These are phyloP conservation scores for Bombus fervidus DNA, from an alignment of 1,140 invertebrate species.

Conservation along the genomic window DNA sequence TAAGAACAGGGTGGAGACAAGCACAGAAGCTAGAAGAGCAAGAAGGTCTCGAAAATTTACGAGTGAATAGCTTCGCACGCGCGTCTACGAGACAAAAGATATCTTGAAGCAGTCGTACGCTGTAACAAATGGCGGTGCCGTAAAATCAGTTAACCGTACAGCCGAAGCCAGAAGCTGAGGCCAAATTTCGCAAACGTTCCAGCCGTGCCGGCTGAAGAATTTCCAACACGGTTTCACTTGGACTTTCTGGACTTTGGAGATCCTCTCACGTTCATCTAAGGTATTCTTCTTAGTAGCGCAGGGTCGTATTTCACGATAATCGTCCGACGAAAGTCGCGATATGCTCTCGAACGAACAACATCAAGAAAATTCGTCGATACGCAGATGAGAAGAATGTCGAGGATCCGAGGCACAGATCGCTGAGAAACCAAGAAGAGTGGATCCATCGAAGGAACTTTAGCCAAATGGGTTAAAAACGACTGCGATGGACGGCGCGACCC, in stretches of 20 bases:
- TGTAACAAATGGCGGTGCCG: constrained; percentile 70
- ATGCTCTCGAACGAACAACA: neutral
- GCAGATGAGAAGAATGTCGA: constrained; percentile 6
- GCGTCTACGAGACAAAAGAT: constrained; percentile 30
- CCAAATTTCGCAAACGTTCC: constrained; percentile 25
- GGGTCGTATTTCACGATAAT: too few species aligned
- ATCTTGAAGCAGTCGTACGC: constrained; percentile 45
- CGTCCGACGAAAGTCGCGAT: neutral
- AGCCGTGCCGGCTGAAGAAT: neutral
- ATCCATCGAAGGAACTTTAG: neutral
- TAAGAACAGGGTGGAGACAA: neutral
- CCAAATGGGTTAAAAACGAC: constrained; percentile 74
- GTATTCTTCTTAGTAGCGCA: too few species aligned
- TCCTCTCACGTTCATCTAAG: too few species aligned
- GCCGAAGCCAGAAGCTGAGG: constrained; percentile 61
- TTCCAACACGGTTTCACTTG: neutral
- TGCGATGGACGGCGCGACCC: constrained; percentile 62
- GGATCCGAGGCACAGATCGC: too few species aligned
- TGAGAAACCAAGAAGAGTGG: neutral
- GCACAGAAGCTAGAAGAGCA: neutral
- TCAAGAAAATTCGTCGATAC: neutral
- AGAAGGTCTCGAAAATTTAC: constrained; percentile 67
- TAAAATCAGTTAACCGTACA: constrained; percentile 65
- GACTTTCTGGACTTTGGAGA: neutral
- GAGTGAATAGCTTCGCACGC: constrained; percentile 65